Conservation (phyloP, 1,140 invertebrate species). For the Apis dorsata region DNA sequence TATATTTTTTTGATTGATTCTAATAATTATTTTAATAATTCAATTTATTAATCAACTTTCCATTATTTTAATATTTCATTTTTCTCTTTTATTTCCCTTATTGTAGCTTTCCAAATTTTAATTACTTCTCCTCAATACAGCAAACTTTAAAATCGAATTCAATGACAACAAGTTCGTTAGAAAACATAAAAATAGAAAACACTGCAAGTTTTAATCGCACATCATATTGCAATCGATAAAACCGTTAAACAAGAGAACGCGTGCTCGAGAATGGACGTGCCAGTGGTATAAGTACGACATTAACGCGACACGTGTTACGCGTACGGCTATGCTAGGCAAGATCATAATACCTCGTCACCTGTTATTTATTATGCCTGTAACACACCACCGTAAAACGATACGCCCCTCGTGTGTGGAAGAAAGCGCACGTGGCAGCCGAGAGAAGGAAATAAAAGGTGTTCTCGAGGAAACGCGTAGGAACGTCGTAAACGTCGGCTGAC, state of each 20-base stretch:
- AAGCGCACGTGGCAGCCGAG: neutral
- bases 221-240: constrained; percentile 8
- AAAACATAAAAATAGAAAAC: neutral
- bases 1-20: too few species aligned
- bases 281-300: constrained; percentile 26
- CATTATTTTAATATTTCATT: too few species aligned
- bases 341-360: constrained; percentile 35
- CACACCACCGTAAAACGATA: constrained; percentile 3
- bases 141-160: neutral
- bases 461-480: neutral
- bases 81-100: too few species aligned
- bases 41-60: too few species aligned
- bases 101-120: too few species aligned
- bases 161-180: neutral
- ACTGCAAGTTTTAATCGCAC: neutral
- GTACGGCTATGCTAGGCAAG: neutral
- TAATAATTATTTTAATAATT: too few species aligned
- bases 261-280: neutral
- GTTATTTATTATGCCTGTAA: constrained; percentile 38
- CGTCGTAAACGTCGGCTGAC: constrained; percentile 7
- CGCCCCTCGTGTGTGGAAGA: neutral
- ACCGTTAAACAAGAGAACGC: constrained; percentile 5
- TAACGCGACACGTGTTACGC: constrained; percentile 35
- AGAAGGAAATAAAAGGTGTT: neutral
- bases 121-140: too few species aligned